phyloP scores from a whole-genome alignment of 2,888 invertebrate species.

The Melieria picta region DNA sequence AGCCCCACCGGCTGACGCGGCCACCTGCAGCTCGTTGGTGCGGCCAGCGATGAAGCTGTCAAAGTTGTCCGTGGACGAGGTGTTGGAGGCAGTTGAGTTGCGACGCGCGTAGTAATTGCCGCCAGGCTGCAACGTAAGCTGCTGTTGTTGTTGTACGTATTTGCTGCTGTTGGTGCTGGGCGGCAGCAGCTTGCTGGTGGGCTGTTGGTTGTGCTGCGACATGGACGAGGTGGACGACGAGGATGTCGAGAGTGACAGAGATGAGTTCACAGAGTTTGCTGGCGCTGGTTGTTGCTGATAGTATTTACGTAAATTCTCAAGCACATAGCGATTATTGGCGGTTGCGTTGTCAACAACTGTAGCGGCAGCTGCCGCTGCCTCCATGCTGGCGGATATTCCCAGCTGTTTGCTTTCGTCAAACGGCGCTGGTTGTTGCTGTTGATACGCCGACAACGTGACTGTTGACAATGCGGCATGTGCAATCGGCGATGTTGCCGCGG shows the following conservation, averaged over 20 bases:
- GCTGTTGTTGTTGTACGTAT: constrained; percentile 45
- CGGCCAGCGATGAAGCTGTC: constrained; percentile 59
- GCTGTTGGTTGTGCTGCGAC: constrained; percentile 50
- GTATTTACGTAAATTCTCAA: constrained; percentile 63
- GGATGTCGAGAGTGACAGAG: constrained; percentile 58
- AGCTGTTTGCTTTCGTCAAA: constrained; percentile 11
- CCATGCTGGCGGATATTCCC: constrained; percentile 27
- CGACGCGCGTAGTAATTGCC: constrained; percentile 47
- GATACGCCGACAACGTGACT: too few species aligned
- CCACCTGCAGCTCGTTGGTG: constrained; percentile 15
- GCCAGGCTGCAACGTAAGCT: constrained; percentile 10
- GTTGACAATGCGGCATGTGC: too few species aligned
- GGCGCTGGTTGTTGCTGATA: constrained; percentile 61
- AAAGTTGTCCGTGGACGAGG: constrained; percentile 62
- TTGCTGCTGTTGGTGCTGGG: constrained; percentile 30
- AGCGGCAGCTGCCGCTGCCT: constrained; percentile 17
- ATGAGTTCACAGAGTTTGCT: constrained; percentile 50
- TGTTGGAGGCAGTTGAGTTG: constrained; percentile 60
- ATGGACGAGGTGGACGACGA: constrained; percentile 62
- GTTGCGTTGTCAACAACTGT: constrained; percentile 35
- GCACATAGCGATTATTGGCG: constrained; percentile 56
- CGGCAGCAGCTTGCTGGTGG: constrained; percentile 22
- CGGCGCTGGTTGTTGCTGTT: too few species aligned
- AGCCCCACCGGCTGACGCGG: constrained; percentile 23
- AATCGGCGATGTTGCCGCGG: constrained; percentile 12